phyloP scores from a whole-genome alignment of 2,797 vertebrate species.

The Acomys russatus region DNA sequence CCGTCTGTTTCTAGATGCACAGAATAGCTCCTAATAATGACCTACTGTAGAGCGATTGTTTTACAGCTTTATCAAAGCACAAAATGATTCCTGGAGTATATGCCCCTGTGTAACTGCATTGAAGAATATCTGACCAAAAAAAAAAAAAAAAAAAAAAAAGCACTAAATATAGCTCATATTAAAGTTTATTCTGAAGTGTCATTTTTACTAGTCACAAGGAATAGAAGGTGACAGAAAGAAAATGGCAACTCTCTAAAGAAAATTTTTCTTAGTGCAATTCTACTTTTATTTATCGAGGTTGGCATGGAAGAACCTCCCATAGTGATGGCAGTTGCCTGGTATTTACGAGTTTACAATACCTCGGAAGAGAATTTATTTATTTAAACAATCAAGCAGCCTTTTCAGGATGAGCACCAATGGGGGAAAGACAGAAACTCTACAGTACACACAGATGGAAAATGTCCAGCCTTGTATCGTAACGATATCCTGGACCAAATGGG shows the following conservation, averaged over 20 bases:
- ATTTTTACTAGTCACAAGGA: conserved; percentile 83
- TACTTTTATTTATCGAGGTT: conserved; percentile 76
- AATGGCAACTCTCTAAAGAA: conserved; percentile 84
- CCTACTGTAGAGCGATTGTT: conserved; percentile 82
- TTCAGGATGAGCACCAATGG: conserved; percentile 67
- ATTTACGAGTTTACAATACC: conserved; percentile 76
- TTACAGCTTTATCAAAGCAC: conserved; percentile 86
- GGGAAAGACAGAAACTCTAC: conserved; percentile 90
- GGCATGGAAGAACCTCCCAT: background rate
- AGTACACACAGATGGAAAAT: conserved; percentile 91
- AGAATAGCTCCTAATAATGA: conserved; percentile 85
- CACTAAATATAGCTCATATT: conserved; percentile 86
- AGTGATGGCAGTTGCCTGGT: conserved; percentile 28
- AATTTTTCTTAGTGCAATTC: conserved; percentile 80
- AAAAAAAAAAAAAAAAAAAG: conserved; percentile 74
- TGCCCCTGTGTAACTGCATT: conserved; percentile 82
- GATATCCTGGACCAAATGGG: conserved; percentile 93
- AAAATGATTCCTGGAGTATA: conserved; percentile 82
- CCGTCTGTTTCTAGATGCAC: conserved; percentile 83
- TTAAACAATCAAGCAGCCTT: conserved; percentile 76
- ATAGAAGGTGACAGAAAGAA: conserved; percentile 86
- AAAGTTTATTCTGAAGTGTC: conserved; percentile 85
- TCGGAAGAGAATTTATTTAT: conserved; percentile 76
- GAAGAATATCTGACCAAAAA: conserved; percentile 76
- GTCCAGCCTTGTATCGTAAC: conserved; percentile 92